These are phyloP conservation scores for Sebastes taczanowskii DNA, from an alignment of 2,797 vertebrate species.

Conservation along the genomic window DNA sequence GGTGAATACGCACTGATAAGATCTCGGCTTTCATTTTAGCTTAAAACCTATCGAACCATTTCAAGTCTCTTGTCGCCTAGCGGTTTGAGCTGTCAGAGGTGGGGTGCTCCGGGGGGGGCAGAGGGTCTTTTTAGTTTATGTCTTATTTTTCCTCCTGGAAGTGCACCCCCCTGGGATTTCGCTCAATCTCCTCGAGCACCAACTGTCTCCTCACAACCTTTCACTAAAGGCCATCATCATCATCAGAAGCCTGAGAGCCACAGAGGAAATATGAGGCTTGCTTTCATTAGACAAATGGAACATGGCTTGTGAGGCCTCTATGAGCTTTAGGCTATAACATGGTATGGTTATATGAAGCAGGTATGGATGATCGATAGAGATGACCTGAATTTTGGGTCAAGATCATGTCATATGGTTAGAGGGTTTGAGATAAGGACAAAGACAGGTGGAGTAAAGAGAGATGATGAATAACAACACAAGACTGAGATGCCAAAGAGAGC, in stretches of 20 bases:
- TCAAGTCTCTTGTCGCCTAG: not conserved
- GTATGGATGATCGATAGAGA: slow-evolving; percentile 69
- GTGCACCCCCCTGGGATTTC: slow-evolving; percentile 31
- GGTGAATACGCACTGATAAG: not conserved
- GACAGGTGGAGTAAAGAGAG: not conserved
- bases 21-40: slow-evolving; percentile 2
- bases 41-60: slow-evolving; percentile 5
- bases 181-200: slow-evolving; percentile 65
- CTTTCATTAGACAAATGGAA: slow-evolving; percentile 85
- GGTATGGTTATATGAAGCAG: slow-evolving; percentile 52
- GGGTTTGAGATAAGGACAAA: slow-evolving; percentile 19
- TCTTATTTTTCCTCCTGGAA: slow-evolving; percentile 47
- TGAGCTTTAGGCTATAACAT: slow-evolving; percentile 52
- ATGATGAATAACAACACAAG: not conserved
- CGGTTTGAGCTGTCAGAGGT: slow-evolving; percentile 28
- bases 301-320: slow-evolving; percentile 41
- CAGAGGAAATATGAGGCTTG: slow-evolving; percentile 62
- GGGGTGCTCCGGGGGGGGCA: slow-evolving; percentile 5
- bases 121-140: slow-evolving; percentile 36
- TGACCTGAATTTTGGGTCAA: slow-evolving; percentile 68
- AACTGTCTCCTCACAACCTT: slow-evolving; percentile 63
- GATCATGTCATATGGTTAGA: slow-evolving; percentile 52
- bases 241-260: slow-evolving; percentile 60
- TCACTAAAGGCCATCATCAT: slow-evolving; percentile 63
- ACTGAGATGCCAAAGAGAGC: not conserved